Evolutionary conservation across 2,797 vertebrate species (phyloP).

Genomic region (Cossypha caffra): DNA sequence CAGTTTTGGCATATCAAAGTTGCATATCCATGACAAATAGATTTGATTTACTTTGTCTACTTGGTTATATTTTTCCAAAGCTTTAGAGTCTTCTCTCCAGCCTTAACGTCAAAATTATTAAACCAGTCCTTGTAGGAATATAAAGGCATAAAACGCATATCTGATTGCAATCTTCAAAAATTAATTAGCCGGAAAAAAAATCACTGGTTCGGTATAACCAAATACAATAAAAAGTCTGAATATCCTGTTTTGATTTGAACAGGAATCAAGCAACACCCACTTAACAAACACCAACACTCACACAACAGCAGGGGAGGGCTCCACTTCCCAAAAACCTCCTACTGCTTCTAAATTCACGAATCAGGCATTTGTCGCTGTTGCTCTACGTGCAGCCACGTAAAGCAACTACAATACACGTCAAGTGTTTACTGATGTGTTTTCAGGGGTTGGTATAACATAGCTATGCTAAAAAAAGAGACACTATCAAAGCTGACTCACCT

Average conservation of each 20-base stretch:
- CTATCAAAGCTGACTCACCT: constrained; percentile 41
- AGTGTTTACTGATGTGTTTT: neutral
- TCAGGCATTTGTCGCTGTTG: neutral
- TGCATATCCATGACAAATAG: neutral
- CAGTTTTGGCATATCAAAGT: neutral
- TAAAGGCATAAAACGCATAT: neutral
- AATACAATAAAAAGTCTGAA: neutral
- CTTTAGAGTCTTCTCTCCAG: neutral
- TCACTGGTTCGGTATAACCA: neutral
- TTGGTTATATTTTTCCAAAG: neutral
- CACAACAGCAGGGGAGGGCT: neutral
- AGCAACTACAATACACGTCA: neutral
- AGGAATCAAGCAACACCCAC: neutral
- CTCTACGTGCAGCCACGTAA: neutral
- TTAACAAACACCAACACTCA: neutral
- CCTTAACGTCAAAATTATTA: neutral
- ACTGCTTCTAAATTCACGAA: neutral
- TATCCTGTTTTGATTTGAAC: constrained; percentile 3
- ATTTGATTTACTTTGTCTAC: neutral
- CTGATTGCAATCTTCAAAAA: neutral
- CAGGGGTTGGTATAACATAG: neutral
- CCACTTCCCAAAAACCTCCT: neutral
- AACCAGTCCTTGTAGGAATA: neutral
- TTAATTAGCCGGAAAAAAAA: neutral
- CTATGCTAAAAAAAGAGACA: neutral